phyloP scores from a whole-genome alignment of 2,888 invertebrate genomes.

The Quadroppia sp. region DNA sequence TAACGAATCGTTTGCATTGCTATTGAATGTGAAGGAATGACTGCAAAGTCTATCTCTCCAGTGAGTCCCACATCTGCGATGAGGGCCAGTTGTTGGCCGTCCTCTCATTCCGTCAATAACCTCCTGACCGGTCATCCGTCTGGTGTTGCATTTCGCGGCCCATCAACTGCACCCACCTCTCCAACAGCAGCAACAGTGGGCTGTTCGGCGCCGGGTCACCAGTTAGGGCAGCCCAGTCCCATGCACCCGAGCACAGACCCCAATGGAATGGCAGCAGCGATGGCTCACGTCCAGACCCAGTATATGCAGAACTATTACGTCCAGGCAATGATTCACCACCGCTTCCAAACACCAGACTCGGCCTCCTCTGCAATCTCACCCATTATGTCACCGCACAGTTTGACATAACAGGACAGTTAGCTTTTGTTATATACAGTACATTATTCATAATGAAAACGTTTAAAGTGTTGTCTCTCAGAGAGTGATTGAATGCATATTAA shows the following conservation, averaged over 20 bases:
- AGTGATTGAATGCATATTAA: too few species aligned
- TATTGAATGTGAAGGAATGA: conserved; percentile 15
- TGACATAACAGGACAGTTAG: conserved; percentile 10
- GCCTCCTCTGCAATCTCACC: conserved; percentile 6
- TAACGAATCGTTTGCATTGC: not conserved
- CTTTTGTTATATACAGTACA: too few species aligned
- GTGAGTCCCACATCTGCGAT: conserved; percentile 43
- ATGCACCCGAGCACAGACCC: conserved; percentile 19
- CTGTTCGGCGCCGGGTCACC: conserved; percentile 14
- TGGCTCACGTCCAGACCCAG: conserved; percentile 35
- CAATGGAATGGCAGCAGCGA: conserved; percentile 28
- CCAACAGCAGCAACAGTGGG: not conserved
- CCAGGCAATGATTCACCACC: conserved; percentile 33
- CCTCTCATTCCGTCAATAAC: conserved; percentile 53
- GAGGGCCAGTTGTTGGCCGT: conserved; percentile 51
- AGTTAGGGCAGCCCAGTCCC: not conserved
- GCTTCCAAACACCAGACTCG: conserved; percentile 16
- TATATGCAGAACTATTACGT: conserved; percentile 41
- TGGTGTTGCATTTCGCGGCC: not conserved
- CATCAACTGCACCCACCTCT: not conserved
- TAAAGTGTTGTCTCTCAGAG: too few species aligned
- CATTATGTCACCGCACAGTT: conserved; percentile 13
- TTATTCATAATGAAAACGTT: too few species aligned
- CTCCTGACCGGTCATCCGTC: conserved; percentile 49
- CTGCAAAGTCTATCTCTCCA: conserved; percentile 31